Percentiles rank a stretch among this genome's conserved stretches.
These are phyloP conservation scores for Pandemis cinnamomeana DNA, from an alignment of 2,888 invertebrate species.

Conservation along the genomic window DNA sequence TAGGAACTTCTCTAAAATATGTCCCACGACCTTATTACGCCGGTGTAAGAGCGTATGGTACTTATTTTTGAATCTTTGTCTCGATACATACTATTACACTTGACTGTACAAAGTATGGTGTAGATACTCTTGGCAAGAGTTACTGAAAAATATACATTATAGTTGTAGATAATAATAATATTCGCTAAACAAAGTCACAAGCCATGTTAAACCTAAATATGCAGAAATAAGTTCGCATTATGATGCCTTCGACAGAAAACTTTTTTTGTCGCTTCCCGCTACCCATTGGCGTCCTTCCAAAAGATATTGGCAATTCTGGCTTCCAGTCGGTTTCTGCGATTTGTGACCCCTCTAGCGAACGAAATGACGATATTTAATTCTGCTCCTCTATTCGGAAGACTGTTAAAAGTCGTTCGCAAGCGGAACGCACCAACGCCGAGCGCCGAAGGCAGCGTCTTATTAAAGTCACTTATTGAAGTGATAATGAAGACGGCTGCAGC, in stretches of 20 bases:
- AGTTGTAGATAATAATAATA: neutral
- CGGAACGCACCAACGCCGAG: constrained; percentile 38
- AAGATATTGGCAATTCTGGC: constrained; percentile 16
- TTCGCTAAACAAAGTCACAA: neutral
- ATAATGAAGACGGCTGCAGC: constrained; percentile 57
- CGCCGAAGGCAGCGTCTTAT: constrained; percentile 51
- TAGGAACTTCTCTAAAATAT: too few relatives aligned
- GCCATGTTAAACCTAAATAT: neutral
- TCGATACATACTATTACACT: too few relatives aligned
- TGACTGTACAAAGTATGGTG: too few relatives aligned
- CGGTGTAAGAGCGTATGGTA: too few relatives aligned
- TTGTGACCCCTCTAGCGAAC: neutral
- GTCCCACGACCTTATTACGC: too few relatives aligned
- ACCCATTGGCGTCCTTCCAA: constrained; percentile 17
- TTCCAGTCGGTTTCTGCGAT: constrained; percentile 9
- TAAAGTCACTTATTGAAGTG: constrained; percentile 60
- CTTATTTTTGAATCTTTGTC: too few relatives aligned
- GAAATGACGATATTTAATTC: constrained; percentile 15
- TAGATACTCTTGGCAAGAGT: too few relatives aligned
- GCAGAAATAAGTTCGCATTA: constrained; percentile 11
- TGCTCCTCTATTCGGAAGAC: neutral
- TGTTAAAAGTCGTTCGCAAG: constrained; percentile 23
- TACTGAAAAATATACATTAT: too few relatives aligned
- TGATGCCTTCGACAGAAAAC: neutral
- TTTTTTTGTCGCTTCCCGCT: neutral